Conservation (phyloP, 2,797 vertebrate genomes). For the Enteromius trimaculatus region DNA sequence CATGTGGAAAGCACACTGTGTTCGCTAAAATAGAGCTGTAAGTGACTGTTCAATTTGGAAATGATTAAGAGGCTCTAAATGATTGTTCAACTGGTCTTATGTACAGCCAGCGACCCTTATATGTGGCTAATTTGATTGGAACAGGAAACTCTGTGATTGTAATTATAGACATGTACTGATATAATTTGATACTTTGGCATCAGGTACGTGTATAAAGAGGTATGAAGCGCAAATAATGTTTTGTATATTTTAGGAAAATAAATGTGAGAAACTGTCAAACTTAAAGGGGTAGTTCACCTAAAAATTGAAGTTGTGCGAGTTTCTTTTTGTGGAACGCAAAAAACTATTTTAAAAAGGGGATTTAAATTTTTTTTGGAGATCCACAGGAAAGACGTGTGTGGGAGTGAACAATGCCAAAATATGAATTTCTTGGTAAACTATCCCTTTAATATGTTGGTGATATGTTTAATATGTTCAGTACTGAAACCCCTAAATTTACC, state of each 20-base stretch:
- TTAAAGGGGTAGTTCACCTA: background rate
- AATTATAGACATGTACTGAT: background rate
- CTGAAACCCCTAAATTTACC: background rate
- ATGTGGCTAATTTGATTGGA: background rate
- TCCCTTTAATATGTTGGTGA: background rate
- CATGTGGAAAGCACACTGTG: constrained; percentile 1
- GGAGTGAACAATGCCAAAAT: background rate
- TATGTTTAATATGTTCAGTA: too few species aligned
- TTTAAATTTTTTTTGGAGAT: background rate
- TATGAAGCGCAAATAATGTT: background rate
- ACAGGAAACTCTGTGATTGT: background rate
- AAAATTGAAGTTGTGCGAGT: background rate
- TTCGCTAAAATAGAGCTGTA: constrained; percentile 12
- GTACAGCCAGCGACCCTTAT: background rate
- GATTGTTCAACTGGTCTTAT: constrained; percentile 12
- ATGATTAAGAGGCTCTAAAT: constrained; percentile 1
- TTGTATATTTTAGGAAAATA: background rate
- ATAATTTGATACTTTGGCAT: background rate
- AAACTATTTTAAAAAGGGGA: background rate
- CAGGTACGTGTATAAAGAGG: background rate
- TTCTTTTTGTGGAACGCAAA: background rate
- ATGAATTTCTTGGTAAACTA: background rate
- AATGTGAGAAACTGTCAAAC: background rate
- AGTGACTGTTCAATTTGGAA: background rate
- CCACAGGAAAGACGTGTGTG: background rate